Evolutionary conservation across 2,888 invertebrate species (phyloP), one percentile per base, ranked within the genome.

Genomic region (Drosophila borealis): DNA sequence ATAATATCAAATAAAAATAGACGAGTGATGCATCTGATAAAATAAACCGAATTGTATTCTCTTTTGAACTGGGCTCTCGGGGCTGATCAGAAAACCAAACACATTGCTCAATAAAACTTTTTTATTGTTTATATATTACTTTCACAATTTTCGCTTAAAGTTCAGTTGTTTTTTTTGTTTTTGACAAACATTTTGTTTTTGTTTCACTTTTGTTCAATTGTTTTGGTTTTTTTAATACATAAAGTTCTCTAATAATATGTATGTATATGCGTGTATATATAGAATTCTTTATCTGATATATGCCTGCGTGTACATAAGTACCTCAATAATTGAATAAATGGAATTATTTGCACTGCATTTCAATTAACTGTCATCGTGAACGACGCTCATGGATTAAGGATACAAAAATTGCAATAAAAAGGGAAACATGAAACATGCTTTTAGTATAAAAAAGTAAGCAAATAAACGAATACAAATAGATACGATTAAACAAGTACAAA

Each of bases 331-430:
- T 83, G 80, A 82, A 80, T 82, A 78, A 78, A 83, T 83, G 86
- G 86, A 83, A 85, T 85, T 77, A 55, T 80, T 82, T 85, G 85
- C 85, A 85, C 72, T 78, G 82, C 75, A 76, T 80, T 85, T 78
- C 57, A 56, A 74, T 79, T 65, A 68, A 68, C 42, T 57, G 69
- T 65, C 25, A 48, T 48, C 33, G 41, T 25, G 13, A 56, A 13
- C 17, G 54, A 59, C 64, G 53, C 49, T 51, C 44, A 13, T 55
- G 42, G 17, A 50, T 33, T 39, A n/a, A 41, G 48, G 37, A 44
- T 21, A 54, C 17, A 55, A 46, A 36, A 56, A 68, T 44, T 44
- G 29, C 14, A n/a, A 13, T 29, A 17, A 39, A 60, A 57, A 55
- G 34, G 37, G 51, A 37, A 44, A 50, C 45, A 55, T 29, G 42